phyloP scores from a whole-genome alignment of 1,140 invertebrate species.

The Macrotrachela quadricornifera region DNA sequence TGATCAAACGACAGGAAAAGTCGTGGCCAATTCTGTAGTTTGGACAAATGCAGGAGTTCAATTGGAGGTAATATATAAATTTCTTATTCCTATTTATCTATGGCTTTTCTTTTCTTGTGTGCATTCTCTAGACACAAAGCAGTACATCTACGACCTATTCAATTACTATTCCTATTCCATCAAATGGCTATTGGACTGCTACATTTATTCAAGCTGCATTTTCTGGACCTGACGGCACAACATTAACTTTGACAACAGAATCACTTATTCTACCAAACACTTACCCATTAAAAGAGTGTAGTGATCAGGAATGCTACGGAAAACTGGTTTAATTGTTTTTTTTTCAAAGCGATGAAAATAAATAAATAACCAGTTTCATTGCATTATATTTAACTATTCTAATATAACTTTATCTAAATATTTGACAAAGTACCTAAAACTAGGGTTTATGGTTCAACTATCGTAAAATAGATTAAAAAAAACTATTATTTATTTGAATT shows the following conservation, averaged over 20 bases:
- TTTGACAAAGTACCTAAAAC: too few relatives aligned
- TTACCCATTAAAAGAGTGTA: constrained; percentile 18
- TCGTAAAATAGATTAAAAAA: too few relatives aligned
- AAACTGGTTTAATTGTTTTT: constrained; percentile 14
- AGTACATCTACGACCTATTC: not conserved
- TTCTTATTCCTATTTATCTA: too few relatives aligned
- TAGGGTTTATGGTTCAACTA: too few relatives aligned
- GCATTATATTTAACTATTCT: too few relatives aligned
- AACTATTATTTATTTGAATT: too few relatives aligned
- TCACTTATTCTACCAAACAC: constrained; percentile 18
- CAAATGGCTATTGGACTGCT: constrained; percentile 13
- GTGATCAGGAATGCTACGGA: constrained; percentile 14
- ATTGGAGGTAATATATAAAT: too few relatives aligned
- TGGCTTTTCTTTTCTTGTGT: too few relatives aligned
- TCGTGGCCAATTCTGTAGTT: constrained; percentile 13
- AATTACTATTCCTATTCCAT: constrained; percentile 13
- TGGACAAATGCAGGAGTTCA: constrained; percentile 7
- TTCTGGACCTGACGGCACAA: constrained; percentile 13
- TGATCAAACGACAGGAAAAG: constrained; percentile 12
- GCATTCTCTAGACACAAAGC: too few relatives aligned
- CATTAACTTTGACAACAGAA: constrained; percentile 19
- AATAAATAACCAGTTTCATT: too few relatives aligned
- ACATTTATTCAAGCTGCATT: constrained; percentile 19
- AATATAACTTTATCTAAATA: too few relatives aligned
- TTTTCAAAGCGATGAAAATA: too few relatives aligned